Conservation (phyloP, 2,113 vertebrate genomes). For the Leucopternis melanops region DNA sequence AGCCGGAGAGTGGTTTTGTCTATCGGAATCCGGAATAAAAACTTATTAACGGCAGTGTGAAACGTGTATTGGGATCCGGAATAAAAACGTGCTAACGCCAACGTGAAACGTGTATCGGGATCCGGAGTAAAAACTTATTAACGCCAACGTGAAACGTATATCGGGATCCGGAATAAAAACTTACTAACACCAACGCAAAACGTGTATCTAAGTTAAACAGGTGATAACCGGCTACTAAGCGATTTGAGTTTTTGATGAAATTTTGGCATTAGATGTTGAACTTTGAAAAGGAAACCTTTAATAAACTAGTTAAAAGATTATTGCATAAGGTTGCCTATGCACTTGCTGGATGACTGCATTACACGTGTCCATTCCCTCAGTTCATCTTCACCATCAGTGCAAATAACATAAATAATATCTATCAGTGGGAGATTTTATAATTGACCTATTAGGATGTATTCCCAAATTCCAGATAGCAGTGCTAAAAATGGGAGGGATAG, state of each 20-base stretch:
- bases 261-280: conserved; percentile 25
- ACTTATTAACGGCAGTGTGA: no score
- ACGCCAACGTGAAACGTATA: no score
- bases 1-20: no score
- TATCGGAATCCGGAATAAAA: no score
- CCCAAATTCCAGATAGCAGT: not conserved
- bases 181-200: no score
- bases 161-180: no score
- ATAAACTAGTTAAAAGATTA: conserved; percentile 31
- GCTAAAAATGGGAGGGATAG: not conserved
- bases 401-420: not conserved
- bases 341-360: not conserved
- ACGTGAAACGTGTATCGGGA: no score
- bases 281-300: conserved; percentile 30
- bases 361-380: not conserved
- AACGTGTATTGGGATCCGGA: no score
- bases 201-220: no score
- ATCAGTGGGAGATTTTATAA: not conserved
- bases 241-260: not conserved
- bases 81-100: no score
- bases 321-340: not conserved
- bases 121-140: no score
- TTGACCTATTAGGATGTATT: not conserved
- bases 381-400: not conserved
- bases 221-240: not conserved